Base-by-base conservation (phyloP, 2,113 vertebrate genomes). In the Asarcornis scutulata region DNA sequence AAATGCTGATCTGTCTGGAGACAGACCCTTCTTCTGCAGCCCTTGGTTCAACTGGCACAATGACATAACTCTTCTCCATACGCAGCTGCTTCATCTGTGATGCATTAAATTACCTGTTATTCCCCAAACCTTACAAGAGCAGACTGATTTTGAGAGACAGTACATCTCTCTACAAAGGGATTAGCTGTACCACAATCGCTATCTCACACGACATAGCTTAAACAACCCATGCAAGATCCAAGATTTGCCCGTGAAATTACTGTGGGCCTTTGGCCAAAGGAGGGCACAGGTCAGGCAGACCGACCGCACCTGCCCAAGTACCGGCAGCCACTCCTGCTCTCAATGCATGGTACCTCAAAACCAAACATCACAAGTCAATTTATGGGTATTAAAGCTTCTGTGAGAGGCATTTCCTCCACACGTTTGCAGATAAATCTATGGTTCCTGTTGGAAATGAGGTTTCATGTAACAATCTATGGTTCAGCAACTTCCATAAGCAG, bases 51-150 rank as follows among this genome's bases (percentile, higher is more conserved):
- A 48, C 2, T 0, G 29, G 22, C 85, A 80, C 64, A 90, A 74
- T 46, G 63, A 80, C 15, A 17, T 50, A 92, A 90, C 52, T 86
- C 75, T 78, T 55, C 56, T 67, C 56, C 76, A 71, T 9, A 34
- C 13, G n/a, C 76, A 93, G 72, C 89, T 91, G 83, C 63, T 90
- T 90, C 88, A 83, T 53, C 95, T 90, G 83, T 42, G 55, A 80
- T 90, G 22, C 72, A 91, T 83, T 93, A 83, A 38, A 79, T 86
- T 15, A 88, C 64, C 60, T 77, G 42, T 77, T 75, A 62, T 23
- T 88, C 64, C 27, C 76, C 59, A 86, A 55, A 66, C 62, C 46
- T 81, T 77, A 84, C 32, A 93, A 25, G n/a, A 29, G 8, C 31
- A 88, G 76, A 31, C 86, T 74, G 90, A 76, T 93, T 88, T 66